Percentiles rank a stretch among this genome's conserved stretches.
Evolutionary conservation across 2,113 vertebrate genomes (phyloP).

Genomic region (Chaenocephalus aceratus): DNA sequence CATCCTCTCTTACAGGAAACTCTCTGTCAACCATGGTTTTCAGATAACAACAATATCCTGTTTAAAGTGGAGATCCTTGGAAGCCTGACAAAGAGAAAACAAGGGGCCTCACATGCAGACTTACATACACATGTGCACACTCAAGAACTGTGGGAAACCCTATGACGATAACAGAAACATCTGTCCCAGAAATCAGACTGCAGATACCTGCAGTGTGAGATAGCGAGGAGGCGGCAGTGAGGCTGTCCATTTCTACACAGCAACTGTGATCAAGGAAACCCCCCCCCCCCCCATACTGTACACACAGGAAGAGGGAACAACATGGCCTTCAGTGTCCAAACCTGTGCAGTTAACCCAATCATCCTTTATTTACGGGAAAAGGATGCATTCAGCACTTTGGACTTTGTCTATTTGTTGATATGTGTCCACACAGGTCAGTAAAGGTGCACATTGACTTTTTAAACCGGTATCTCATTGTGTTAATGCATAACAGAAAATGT

Average conservation of each 20-base stretch:
- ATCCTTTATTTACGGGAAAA: conserved; percentile 12
- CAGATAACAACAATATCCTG: conserved; percentile 77
- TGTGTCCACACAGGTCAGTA: conserved; percentile 7
- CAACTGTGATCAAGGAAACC: conserved; percentile 19
- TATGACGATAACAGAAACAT: conserved; percentile 64
- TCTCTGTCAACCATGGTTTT: conserved; percentile 66
- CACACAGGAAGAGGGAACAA: conserved; percentile 33
- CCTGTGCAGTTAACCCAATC: not conserved
- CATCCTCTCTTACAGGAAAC: conserved; percentile 66
- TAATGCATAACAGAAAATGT: not conserved
- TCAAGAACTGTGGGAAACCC: conserved; percentile 49
- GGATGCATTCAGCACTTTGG: not conserved
- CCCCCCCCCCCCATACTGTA: not conserved
- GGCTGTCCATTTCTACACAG: conserved; percentile 9
- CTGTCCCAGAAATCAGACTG: conserved; percentile 38
- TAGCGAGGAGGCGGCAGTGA: not conserved
- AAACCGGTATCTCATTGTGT: not conserved
- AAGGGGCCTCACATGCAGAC: conserved; percentile 37
- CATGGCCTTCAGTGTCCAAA: conserved; percentile 28
- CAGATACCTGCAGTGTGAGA: conserved; percentile 22
- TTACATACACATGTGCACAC: conserved; percentile 16
- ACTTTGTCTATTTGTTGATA: not conserved
- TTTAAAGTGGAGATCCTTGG: conserved; percentile 65
- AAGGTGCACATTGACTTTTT: not conserved
- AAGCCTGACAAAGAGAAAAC: conserved; percentile 47